These are phyloP conservation scores for Tyto alba DNA, from an alignment of 2,113 vertebrate species.

Conservation along the genomic window DNA sequence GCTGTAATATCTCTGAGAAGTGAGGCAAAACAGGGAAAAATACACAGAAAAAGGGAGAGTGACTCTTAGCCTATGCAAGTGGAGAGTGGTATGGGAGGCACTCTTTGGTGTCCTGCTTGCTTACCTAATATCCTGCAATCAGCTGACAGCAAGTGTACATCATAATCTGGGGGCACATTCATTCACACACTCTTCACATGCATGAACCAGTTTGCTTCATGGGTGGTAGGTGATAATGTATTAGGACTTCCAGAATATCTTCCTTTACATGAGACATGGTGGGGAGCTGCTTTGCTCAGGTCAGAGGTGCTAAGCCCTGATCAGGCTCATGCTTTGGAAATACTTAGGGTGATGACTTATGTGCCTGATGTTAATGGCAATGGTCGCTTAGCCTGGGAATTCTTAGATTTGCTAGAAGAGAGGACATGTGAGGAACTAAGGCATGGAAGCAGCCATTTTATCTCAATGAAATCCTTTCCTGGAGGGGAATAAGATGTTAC, in stretches of 20 bases:
- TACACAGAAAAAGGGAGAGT: background rate
- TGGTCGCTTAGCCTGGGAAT: background rate
- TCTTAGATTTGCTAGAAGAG: background rate
- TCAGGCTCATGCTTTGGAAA: background rate
- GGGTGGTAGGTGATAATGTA: background rate
- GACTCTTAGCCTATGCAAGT: background rate
- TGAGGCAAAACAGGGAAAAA: background rate
- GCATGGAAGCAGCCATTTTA: background rate
- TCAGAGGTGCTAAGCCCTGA: background rate
- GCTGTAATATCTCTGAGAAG: background rate
- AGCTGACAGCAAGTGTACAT: background rate
- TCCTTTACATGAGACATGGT: background rate
- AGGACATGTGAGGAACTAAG: background rate
- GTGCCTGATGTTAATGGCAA: background rate
- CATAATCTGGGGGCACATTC: background rate
- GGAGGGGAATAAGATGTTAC: background rate
- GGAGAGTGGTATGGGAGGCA: background rate
- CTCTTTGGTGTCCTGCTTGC: background rate
- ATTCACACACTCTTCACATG: background rate
- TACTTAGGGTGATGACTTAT: background rate
- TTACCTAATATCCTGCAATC: background rate
- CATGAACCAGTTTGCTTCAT: background rate
- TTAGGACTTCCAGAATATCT: background rate
- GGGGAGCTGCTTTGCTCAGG: rapidly evolving
- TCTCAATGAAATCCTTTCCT: background rate